Evolutionary conservation across 2,888 invertebrate genomes (phyloP), one percentile per base, ranked within the genome.

Genomic region (Notodonta dromedarius): DNA sequence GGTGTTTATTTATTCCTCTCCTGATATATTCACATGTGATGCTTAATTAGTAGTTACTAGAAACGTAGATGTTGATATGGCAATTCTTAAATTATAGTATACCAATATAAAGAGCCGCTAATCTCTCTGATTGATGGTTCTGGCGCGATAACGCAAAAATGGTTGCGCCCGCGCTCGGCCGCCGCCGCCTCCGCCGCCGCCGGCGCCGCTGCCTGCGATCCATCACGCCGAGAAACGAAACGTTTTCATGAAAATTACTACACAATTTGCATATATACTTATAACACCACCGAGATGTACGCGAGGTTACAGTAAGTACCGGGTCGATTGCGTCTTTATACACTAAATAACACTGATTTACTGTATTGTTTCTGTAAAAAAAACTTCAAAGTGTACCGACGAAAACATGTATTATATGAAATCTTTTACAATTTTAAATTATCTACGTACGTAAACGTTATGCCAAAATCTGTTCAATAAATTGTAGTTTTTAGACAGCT

Each of bases 231-330:
- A 74, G 65, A 80, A 79, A 76, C 72, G 77, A 72, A 66, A 77
- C 65, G 76, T 79, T 80, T 83, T 82, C 82, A 79, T 77, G 84
- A 76, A 86, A 84, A 85, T 84, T 81, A 72, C 77, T 70, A 65
- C 67, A 74, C 78, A 77, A 82, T 85, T 84, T 84, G 79, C 84
- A 78, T 80, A 74, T 67, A 79, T 76, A 75, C 76, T 71, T 71
- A 71, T 75, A 70, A 68, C 73, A 70, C 73, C 73, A 70, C 73
- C 70, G 73, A 79, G 76, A 79, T 78, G 73, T 78, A 73, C 62
- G 63, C 65, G 60, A 73, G 73, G 77, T 82, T 72, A 72, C 69
- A 64, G 73, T 72, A 72, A 69, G 71, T 70, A 74, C 65, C 68
- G 69, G 66, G 54, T 69, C 63, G 57, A 61, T 39, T 59, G 58